phyloP scores from a whole-genome alignment of 1,140 invertebrate genomes.

The Acromyrmex heyeri region DNA sequence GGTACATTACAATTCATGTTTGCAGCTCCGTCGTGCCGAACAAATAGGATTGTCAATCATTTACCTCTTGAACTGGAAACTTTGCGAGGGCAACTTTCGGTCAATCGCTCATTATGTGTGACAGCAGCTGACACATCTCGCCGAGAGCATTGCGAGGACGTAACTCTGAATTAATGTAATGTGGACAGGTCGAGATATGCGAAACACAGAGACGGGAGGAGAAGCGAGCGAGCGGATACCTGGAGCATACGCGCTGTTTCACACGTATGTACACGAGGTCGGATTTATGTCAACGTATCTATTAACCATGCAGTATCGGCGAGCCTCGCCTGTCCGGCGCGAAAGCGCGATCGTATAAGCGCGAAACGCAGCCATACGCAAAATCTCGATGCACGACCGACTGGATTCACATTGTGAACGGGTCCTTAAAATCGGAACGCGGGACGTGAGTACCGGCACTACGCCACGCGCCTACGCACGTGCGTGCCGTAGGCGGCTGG shows the following conservation, averaged over 20 bases:
- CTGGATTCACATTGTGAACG: conserved; percentile 14
- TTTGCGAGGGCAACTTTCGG: conserved; percentile 30
- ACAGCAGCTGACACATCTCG: conserved; percentile 43
- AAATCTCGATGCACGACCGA: conserved; percentile 43
- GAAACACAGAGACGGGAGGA: not conserved
- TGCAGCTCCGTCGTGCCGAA: not conserved
- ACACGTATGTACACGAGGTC: conserved; percentile 12
- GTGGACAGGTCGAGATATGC: conserved; percentile 43
- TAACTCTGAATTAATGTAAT: conserved; percentile 51
- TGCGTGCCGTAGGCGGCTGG: too few species aligned
- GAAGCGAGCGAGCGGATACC: not conserved
- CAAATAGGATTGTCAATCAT: conserved; percentile 19
- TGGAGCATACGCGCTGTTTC: conserved; percentile 14
- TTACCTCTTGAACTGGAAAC: conserved; percentile 18
- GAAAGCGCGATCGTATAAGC: conserved; percentile 39
- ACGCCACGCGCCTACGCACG: conserved; percentile 21
- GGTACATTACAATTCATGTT: not conserved
- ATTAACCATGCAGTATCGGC: conserved; percentile 18
- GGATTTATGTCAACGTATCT: conserved; percentile 57
- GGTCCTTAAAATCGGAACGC: conserved; percentile 9
- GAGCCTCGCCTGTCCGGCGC: conserved; percentile 31
- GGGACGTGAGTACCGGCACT: not conserved
- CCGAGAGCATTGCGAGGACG: conserved; percentile 24
- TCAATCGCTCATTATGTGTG: conserved; percentile 52
- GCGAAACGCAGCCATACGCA: conserved; percentile 27